phyloP scores from a whole-genome alignment of 2,113 vertebrate species.

The Phalacrocorax carbo region DNA sequence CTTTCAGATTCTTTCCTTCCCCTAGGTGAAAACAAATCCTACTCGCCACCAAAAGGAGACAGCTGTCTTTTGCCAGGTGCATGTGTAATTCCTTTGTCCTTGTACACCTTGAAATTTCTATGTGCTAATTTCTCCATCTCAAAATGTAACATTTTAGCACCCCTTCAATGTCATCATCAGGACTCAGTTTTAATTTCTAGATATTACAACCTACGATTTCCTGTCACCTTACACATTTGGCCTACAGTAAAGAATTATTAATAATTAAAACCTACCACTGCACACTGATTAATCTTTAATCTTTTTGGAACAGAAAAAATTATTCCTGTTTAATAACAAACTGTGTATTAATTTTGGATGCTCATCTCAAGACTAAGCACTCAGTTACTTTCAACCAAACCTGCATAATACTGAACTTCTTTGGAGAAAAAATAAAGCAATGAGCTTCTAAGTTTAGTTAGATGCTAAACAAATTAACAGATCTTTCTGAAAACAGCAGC shows the following conservation, averaged over 20 bases:
- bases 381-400: neutral
- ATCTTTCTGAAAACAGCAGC: neutral
- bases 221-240: neutral
- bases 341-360: neutral
- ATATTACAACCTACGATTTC: neutral
- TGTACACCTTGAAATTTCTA: neutral
- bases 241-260: neutral
- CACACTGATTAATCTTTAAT: neutral
- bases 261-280: neutral
- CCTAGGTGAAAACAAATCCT: neutral
- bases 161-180: neutral
- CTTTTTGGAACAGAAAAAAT: neutral
- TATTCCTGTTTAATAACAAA: neutral
- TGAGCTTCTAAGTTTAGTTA: neutral
- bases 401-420: neutral
- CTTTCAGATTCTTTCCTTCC: neutral
- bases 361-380: neutral
- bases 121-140: neutral
- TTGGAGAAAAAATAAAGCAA: neutral
- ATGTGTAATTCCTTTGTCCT: neutral
- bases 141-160: neutral
- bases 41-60: neutral
- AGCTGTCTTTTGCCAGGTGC: neutral
- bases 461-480: neutral
- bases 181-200: neutral